Evolutionary conservation across 2,888 invertebrate genomes (phyloP), one percentile per base, ranked within the genome.

Genomic region (Erebia ligea): DNA sequence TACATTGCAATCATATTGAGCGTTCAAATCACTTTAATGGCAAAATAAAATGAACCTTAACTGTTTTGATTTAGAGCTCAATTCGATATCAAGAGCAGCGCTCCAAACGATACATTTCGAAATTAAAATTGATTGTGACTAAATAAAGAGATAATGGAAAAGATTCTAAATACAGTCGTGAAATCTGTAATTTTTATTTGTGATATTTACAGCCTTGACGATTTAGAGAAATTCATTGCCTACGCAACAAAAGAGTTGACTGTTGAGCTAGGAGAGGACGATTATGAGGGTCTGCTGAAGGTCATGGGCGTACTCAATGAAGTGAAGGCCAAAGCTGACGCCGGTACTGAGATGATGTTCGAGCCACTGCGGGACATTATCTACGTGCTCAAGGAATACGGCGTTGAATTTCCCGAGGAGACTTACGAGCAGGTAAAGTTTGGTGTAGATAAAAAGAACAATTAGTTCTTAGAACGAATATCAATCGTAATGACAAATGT

Each of bases 331-430:
- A 92, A 94, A 54, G 93, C 95, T 45, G 93, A 92, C 68, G 86
- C 87, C 1, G 89, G 87, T 57, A 98, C 98, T 1, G 98, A 98
- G 78, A 95, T 94, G 56, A 98, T 98, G 97, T 99, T 99, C 84
- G 97, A 97, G 45, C 98, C 98, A 0, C 90, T 98, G 0, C 95
- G 96, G 74, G 96, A 97, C 78, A 97, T 97, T 58, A 97, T 98
- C 64, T 96, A 98, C 73, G 93, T 98, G 11, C 94, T 99, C 11
- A 96, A 96, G 81, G 94, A 95, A 1, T 98, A 98, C 80, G 96
- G 97, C n/a, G 97, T 98, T 21, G 97, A 98, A 78, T 96, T 99
- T 86, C 95, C 96, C 0, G 97, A 98, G 77, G 96, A 96, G 76
- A 94, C 95, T 1, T 94, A 96, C 77, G 94, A 97, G 57, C 96